These are phyloP conservation scores for Esox niger DNA, from an alignment of 2,113 vertebrate genomes.

Conservation along the genomic window DNA sequence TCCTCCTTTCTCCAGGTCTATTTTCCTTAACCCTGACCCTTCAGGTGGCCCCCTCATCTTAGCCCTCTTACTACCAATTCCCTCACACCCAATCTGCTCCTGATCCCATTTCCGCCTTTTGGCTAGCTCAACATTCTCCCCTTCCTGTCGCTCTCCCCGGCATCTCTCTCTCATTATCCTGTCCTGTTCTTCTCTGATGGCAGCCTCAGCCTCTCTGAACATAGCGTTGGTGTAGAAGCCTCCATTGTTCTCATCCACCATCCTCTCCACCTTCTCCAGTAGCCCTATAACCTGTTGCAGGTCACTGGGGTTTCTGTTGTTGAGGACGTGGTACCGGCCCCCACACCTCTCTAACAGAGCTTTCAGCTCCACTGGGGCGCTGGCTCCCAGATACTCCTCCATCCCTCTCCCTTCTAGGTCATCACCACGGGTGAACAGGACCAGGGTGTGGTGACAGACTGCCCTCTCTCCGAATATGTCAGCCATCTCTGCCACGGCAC, in stretches of 20 bases:
- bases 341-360: conserved; percentile 67
- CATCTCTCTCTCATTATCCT: conserved; percentile 51
- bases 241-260: conserved; percentile 46
- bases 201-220: conserved; percentile 64
- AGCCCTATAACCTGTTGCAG: conserved; percentile 59
- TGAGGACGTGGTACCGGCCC: conserved; percentile 69
- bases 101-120: conserved; percentile 58
- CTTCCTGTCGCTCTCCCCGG: conserved; percentile 22
- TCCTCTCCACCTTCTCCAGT: conserved; percentile 62
- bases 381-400: conserved; percentile 56
- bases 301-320: conserved; percentile 65
- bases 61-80: background rate
- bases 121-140: background rate
- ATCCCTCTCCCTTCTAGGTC: conserved; percentile 60
- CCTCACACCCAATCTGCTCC: conserved; percentile 15
- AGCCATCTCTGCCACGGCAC: conserved; percentile 50
- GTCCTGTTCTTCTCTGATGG: conserved; percentile 64
- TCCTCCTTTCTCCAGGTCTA: conserved; percentile 24
- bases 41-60: background rate
- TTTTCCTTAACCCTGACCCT: conserved; percentile 19
- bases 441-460: conserved; percentile 62
- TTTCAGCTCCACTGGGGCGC: conserved; percentile 51
- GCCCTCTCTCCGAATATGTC: conserved; percentile 66
- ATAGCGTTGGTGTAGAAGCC: conserved; percentile 64
- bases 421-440: conserved; percentile 72